Evolutionary conservation across 2,113 vertebrate species (phyloP).

Genomic region (Alexandromys fortis): DNA sequence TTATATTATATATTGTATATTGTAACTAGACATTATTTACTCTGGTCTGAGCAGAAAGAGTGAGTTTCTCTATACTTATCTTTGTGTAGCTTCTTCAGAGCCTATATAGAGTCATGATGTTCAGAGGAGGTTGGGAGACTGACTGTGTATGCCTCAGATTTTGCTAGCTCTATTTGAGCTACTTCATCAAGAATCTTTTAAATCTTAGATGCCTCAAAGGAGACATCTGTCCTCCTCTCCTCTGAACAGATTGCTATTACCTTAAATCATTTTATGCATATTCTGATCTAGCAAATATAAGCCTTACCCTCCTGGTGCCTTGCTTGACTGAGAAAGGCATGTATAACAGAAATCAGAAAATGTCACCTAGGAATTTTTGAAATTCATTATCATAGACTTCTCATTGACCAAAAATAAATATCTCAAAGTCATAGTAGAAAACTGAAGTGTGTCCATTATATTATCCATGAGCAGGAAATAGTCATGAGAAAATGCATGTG

Average conservation of each 20-base stretch:
- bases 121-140: not conserved
- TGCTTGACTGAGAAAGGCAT: slow-evolving; percentile 46
- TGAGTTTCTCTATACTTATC: not conserved
- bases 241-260: slow-evolving; percentile 45
- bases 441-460: not conserved
- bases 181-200: slow-evolving; percentile 52
- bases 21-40: not conserved
- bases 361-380: slow-evolving; percentile 37
- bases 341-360: slow-evolving; percentile 51
- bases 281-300: slow-evolving; percentile 20
- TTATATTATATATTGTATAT: not conserved
- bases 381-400: slow-evolving; percentile 27
- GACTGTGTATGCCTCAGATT: not conserved
- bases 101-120: not conserved
- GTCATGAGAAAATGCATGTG: not conserved
- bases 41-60: not conserved
- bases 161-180: slow-evolving; percentile 32
- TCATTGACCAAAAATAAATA: not conserved
- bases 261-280: slow-evolving; percentile 62
- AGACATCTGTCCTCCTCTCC: slow-evolving; percentile 40
- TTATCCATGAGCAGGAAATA: not conserved
- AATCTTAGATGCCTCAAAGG: slow-evolving; percentile 49
- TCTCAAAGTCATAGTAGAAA: not conserved
- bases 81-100: not conserved
- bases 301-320: slow-evolving; percentile 13